phyloP scores from a whole-genome alignment of 2,888 invertebrate genomes.

The Acleris sparsana region DNA sequence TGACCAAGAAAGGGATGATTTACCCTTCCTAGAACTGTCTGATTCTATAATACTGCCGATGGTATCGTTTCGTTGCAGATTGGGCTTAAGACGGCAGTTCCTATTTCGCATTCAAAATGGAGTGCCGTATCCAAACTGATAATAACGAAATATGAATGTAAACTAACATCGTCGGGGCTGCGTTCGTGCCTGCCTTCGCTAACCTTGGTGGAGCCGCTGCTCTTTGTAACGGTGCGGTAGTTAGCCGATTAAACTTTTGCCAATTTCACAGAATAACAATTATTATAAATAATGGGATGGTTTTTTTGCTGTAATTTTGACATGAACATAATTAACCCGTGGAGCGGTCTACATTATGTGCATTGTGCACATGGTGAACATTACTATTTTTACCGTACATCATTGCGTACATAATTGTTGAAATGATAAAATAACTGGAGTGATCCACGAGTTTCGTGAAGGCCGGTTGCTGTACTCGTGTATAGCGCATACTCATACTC shows the following conservation, averaged over 20 bases:
- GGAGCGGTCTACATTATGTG: too few relatives aligned
- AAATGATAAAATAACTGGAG: too few relatives aligned
- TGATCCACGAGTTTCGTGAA: too few relatives aligned
- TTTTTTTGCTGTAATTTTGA: not conserved
- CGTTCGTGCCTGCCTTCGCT: conserved; percentile 52
- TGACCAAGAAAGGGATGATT: too few relatives aligned
- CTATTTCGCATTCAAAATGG: not conserved
- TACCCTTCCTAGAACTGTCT: too few relatives aligned
- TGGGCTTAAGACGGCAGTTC: not conserved
- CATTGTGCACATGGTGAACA: too few relatives aligned
- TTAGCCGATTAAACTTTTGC: conserved; percentile 34
- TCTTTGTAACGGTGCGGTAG: conserved; percentile 24
- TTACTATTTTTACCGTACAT: too few relatives aligned
- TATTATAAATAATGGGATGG: not conserved
- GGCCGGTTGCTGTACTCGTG: too few relatives aligned
- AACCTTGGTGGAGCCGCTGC: conserved; percentile 19
- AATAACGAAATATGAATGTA: conserved; percentile 16
- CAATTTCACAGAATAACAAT: conserved; percentile 20
- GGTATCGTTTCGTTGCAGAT: not conserved
- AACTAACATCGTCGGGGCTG: conserved; percentile 37
- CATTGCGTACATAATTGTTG: too few relatives aligned
- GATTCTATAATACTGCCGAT: not conserved
- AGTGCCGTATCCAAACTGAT: conserved; percentile 25
- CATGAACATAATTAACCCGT: too few relatives aligned
- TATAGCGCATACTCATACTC: too few relatives aligned